Base-by-base conservation (phyloP, 2,113 vertebrate genomes). In the Brienomyrus brachyistius region DNA sequence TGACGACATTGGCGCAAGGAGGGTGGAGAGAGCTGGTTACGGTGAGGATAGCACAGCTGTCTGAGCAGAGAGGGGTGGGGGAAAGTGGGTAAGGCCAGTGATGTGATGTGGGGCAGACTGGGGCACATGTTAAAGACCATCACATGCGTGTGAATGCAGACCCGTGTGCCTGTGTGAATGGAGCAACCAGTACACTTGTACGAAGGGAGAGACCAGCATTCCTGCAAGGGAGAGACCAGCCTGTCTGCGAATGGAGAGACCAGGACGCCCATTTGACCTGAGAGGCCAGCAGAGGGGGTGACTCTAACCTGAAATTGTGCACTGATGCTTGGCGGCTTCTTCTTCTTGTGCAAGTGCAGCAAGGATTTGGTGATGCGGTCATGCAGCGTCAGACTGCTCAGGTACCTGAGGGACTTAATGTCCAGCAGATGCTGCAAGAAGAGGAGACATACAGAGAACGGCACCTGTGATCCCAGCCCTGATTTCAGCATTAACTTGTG, bases 281-380 rank as follows among this genome's bases (percentile, higher is more conserved):
- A 10, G 2, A 84, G 19, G 62, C 8, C 1, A 82, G 31, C 31
- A n/a, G 31, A 77, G 70, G 70, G 15, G 4, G 31, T 13, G 70
- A 5, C 31, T 31, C 92, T 91, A 91, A 99, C 98, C 98, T 99
- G 98, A 93, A 99, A 99, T 93, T 99, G 98, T 40, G 98, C 98
- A 0, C 98, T 99, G 94, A 99, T 99, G 90, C 98, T 99, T 77
- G 98, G 98, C 0, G 98, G 98, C 88, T 99, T 99, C 94, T 99
- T 99, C 95, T 99, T 99, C 96, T 99, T 99, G 92, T 99, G 98
- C 86, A 99, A 96, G 92, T 99, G 98, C 59, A 99, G 97, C 89
- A 99, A 96, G 21, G 98, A 99, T 92, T 99, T 99, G 90, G 98
- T 99, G 90, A 99, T 99, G 88, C 98, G 98, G 94, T 99, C 98